Conservation (phyloP, 1,140 invertebrate genomes). For the Cotesia glomerata region DNA sequence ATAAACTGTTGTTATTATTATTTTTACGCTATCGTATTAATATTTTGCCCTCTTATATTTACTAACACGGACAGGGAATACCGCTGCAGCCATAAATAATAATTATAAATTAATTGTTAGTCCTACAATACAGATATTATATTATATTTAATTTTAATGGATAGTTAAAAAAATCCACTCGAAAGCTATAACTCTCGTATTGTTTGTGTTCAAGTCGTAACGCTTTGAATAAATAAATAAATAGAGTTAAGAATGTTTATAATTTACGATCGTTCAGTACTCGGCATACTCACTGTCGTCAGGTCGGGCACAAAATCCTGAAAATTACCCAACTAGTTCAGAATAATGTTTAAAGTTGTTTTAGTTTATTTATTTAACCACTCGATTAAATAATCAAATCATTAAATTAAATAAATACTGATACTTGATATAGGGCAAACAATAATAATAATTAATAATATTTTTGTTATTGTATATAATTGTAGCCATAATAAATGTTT, state of each 20-base stretch:
- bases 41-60: conserved; percentile 64
- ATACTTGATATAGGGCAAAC: background rate
- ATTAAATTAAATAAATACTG: background rate
- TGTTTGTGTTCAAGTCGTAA: background rate
- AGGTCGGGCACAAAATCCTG: conserved; percentile 66
- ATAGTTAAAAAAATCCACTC: conserved; percentile 59
- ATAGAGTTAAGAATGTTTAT: background rate
- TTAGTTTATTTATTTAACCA: background rate
- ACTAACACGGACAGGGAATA: conserved; percentile 23
- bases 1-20: background rate
- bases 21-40: conserved; percentile 58
- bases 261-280: conserved; percentile 31
- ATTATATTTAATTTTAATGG: conserved; percentile 28
- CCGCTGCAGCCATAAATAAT: conserved; percentile 38
- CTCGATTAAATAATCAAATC: background rate
- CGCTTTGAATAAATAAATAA: background rate
- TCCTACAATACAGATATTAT: conserved; percentile 44
- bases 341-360: conserved; percentile 31
- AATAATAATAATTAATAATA: background rate
- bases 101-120: conserved; percentile 48
- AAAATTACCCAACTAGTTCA: conserved; percentile 62
- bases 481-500: no score
- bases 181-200: conserved; percentile 43
- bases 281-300: conserved; percentile 63
- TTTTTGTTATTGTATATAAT: background rate